A percentile compares a stretch with the other conserved stretches of the same genome.
These are phyloP conservation scores for Hemicentrotus pulcherrimus DNA, from an alignment of 35 echinoderm and acorn worm species.

Conservation along the genomic window DNA sequence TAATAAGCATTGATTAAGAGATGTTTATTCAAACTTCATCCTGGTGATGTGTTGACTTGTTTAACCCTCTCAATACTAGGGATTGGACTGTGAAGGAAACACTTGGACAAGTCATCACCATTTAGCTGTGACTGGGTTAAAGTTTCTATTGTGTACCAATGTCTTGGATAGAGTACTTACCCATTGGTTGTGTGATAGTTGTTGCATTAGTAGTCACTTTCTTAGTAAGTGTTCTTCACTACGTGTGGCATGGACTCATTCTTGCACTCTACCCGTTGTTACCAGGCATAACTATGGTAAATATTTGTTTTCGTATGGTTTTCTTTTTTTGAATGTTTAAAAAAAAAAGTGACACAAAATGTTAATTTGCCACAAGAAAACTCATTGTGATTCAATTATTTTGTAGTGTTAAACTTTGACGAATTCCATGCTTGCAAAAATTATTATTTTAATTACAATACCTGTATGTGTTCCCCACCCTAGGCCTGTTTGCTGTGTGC, in stretches of 20 bases:
- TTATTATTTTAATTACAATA: too few relatives aligned
- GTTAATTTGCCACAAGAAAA: too few relatives aligned
- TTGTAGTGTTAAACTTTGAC: too few relatives aligned
- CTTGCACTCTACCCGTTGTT: neutral
- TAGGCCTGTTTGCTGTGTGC: too few relatives aligned
- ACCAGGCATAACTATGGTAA: constrained; percentile 1
- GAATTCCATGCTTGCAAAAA: too few relatives aligned
- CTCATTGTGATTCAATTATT: too few relatives aligned
- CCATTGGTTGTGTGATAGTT: neutral
- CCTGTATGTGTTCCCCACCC: too few relatives aligned
- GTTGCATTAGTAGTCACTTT: neutral
- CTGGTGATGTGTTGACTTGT: neutral
- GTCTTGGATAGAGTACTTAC: neutral
- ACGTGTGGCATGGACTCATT: neutral
- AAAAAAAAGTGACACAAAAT: too few relatives aligned
- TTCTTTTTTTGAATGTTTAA: too few relatives aligned
- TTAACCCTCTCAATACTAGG: neutral
- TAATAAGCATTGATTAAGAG: neutral
- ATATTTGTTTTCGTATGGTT: neutral
- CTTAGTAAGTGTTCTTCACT: neutral
- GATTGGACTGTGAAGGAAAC: neutral
- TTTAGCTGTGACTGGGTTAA: neutral
- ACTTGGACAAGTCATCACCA: neutral
- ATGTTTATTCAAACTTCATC: neutral
- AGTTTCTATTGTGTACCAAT: neutral